Evolutionary conservation across 2,888 invertebrate species (phyloP).

Genomic region (Trisateles emortualis): DNA sequence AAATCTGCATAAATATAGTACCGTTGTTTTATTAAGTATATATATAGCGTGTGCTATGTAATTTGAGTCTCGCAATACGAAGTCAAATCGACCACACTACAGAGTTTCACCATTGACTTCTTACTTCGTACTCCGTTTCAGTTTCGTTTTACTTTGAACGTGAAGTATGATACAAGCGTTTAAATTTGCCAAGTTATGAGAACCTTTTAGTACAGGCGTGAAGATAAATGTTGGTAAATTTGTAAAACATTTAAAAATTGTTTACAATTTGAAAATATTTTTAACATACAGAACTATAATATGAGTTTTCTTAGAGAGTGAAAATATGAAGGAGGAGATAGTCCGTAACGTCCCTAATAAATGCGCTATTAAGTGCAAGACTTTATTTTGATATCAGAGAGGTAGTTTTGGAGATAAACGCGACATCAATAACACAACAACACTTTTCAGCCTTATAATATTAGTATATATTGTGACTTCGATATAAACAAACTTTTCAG

Average conservation of each 20-base stretch:
- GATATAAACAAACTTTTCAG: no score
- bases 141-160: slow-evolving; percentile 2
- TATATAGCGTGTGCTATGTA: background rate
- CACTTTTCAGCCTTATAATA: no score
- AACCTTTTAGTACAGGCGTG: background rate
- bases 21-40: background rate
- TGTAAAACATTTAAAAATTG: background rate
- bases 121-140: slow-evolving; percentile 1
- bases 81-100: slow-evolving; percentile 8
- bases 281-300: no score
- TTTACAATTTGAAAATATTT: background rate
- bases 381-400: no score
- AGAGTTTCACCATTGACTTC: slow-evolving; percentile 4
- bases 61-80: background rate
- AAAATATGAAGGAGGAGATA: no score
- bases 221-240: slow-evolving; percentile 5
- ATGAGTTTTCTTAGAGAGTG: no score
- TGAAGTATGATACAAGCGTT: slow-evolving; percentile 8
- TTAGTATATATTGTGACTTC: no score
- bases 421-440: no score
- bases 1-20: background rate
- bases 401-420: no score
- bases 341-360: no score
- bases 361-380: no score
- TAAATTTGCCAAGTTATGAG: slow-evolving; percentile 6